Conservation (phyloP, 2,888 invertebrate genomes). For the Phymatocera aterrima region DNA sequence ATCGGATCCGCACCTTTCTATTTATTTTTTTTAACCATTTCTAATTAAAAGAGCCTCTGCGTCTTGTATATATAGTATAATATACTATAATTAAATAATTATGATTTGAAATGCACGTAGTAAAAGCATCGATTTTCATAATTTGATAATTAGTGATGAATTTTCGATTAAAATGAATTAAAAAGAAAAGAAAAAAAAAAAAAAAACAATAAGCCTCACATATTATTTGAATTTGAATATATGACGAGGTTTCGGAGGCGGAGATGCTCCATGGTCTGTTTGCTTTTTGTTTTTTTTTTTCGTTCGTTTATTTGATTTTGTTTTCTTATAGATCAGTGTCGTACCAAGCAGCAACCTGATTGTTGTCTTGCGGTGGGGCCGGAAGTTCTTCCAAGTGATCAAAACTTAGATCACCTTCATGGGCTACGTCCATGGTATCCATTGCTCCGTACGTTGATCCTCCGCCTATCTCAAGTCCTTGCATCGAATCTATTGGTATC, state of each 20-base stretch:
- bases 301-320: not conserved
- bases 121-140: constrained; percentile 31
- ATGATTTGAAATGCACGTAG: constrained; percentile 25
- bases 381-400: constrained; percentile 87
- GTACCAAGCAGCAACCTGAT: constrained; percentile 97
- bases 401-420: constrained; percentile 85
- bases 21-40: not conserved
- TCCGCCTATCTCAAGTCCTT: constrained; percentile 93
- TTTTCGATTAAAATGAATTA: constrained; percentile 6
- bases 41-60: constrained; percentile 7
- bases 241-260: not conserved
- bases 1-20: no score
- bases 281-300: no score
- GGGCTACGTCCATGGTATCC: constrained; percentile 91
- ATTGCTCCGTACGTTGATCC: constrained; percentile 86
- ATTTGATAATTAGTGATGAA: constrained; percentile 14
- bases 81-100: not conserved
- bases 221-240: constrained; percentile 12
- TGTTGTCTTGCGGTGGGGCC: constrained; percentile 92
- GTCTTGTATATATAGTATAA: not conserved
- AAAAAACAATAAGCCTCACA: constrained; percentile 22
- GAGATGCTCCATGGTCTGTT: no score
- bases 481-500: constrained; percentile 98
- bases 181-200: constrained; percentile 13
- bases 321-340: constrained; percentile 91